Base-by-base conservation (phyloP, 1,140 invertebrate genomes). In the Listronotus oregonensis region DNA sequence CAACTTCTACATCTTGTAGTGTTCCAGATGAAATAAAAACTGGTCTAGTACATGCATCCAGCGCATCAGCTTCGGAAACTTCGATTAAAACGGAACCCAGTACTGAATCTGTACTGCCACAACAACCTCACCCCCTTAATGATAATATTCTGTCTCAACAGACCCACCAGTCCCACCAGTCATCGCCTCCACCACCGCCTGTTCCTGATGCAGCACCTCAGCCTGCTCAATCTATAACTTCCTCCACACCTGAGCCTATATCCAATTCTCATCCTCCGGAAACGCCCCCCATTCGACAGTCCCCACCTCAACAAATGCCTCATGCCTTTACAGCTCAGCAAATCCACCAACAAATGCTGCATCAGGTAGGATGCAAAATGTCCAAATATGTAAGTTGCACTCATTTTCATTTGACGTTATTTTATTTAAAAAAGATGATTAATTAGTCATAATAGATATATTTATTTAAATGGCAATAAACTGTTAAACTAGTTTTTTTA, bases 321-420 rank as follows among this genome's bases (percentile, higher is more conserved):
- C 44, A 47, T 17, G 34, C 63, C 31, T 31, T 54, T n/a, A 49
- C 63, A 14, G 42, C 73, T 31, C 75, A 77, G 46, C 76, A 79
- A 64, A 76, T 80, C 43, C 76, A 80, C 58, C 77, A 80, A 61
- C 78, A 80, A 67, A 78, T 80, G 78, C 49, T 77, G 52, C 75
- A 78, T 60, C 77, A 80, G 67, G 78, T 80, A 67, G 64, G 54
- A 50, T 66, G 56, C 56, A 65, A 65, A 65, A 60, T 61, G 44
- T 62, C 43, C 14, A 60, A 65, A 70, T 54, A 59, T 47, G 59
- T 59, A 55, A 57, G 61, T 57, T 39, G 43, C 32, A 69, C 37
- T 50, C 54, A 64, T 66, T 66, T 54, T 59, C 31, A 57, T 46
- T 67, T 56, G 4, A 15, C 43, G 58, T 43, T 50, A 18, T 39